Percentiles rank a stretch among this genome's conserved stretches.
Conservation (phyloP, 1,140 invertebrate species). For the Vollenhovia emeryi region DNA sequence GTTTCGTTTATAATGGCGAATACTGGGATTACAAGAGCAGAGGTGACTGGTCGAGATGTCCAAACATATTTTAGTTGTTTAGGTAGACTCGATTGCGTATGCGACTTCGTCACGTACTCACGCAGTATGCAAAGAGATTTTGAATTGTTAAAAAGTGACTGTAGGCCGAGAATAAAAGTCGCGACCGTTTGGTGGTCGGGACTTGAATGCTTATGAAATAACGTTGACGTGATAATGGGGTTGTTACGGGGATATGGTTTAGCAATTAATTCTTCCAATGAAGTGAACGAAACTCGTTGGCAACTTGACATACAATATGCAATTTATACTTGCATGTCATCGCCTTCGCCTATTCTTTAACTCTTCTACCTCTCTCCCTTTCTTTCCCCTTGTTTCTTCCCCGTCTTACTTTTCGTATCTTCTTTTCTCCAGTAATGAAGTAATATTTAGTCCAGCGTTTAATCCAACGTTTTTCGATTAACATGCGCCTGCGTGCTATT, state of each 20-base stretch:
- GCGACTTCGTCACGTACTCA: conserved; percentile 57
- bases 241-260: conserved; percentile 65
- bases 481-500: conserved; percentile 43
- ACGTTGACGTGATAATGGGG: conserved; percentile 59
- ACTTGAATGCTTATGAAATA: conserved; percentile 58
- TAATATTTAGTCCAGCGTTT: too few relatives aligned
- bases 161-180: conserved; percentile 63
- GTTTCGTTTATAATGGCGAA: conserved; percentile 94
- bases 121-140: conserved; percentile 68
- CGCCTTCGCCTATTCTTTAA: conserved; percentile 41
- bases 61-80: conserved; percentile 94
- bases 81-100: conserved; percentile 65
- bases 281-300: conserved; percentile 62
- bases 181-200: conserved; percentile 39
- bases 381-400: conserved; percentile 20
- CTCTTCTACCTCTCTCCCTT: conserved; percentile 27
- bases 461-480: conserved; percentile 50
- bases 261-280: conserved; percentile 66
- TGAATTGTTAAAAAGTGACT: conserved; percentile 67
- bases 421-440: conserved; percentile 46
- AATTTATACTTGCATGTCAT: conserved; percentile 59
- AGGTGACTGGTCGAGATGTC: conserved; percentile 96
- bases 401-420: conserved; percentile 10
- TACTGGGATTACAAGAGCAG: conserved; percentile 98
- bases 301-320: conserved; percentile 57